Conservation (phyloP, 2,113 vertebrate genomes). For the Ibidorhyncha struthersii region DNA sequence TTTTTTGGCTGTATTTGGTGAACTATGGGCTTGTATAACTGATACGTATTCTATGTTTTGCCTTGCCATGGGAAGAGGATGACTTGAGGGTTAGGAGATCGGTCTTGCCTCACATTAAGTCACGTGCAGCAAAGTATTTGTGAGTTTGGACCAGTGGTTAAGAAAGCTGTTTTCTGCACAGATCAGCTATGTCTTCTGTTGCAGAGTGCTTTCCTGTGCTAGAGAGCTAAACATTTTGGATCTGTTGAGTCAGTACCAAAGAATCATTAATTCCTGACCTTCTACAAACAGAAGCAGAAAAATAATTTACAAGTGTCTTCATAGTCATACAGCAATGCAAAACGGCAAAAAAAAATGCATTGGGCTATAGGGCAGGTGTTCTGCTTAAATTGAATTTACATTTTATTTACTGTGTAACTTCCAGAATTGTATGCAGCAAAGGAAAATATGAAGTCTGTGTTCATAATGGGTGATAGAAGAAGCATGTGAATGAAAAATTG, state of each 20-base stretch:
- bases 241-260: background rate
- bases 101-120: background rate
- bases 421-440: accelerated
- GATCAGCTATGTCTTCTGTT: background rate
- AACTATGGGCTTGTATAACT: background rate
- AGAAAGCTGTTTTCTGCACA: background rate
- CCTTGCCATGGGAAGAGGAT: background rate
- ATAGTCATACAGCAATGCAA: background rate
- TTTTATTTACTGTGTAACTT: background rate
- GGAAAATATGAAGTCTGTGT: background rate
- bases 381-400: background rate
- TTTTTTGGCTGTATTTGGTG: background rate
- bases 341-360: background rate
- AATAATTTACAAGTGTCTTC: background rate
- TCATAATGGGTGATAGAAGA: background rate
- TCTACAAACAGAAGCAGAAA: background rate
- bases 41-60: background rate
- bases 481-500: background rate
- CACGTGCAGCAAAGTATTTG: accelerated
- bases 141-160: background rate
- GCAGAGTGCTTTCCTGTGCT: background rate
- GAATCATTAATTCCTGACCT: background rate
- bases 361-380: background rate
- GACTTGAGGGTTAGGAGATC: background rate
- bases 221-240: background rate